Conservation (phyloP, 2,797 vertebrate genomes). For the Eurystomus glaucurus region DNA sequence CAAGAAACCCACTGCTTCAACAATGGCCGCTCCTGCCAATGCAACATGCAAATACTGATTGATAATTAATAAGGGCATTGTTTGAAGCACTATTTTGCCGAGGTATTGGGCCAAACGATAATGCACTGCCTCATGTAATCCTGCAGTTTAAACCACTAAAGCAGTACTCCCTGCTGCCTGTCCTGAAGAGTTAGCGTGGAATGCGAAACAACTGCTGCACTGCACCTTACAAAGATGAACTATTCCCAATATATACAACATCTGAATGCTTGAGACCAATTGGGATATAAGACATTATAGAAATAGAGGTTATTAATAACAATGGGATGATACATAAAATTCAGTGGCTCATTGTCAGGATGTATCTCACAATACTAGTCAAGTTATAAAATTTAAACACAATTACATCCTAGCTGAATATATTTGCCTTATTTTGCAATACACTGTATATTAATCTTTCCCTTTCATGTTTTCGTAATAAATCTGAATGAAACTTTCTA, state of each 20-base stretch:
- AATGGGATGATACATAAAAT: background rate
- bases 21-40: background rate
- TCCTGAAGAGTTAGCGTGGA: background rate
- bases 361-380: background rate
- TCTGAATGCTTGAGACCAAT: background rate
- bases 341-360: background rate
- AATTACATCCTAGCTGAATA: background rate
- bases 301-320: background rate
- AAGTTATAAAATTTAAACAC: constrained; percentile 3
- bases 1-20: background rate
- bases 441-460: background rate
- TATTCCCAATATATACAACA: background rate
- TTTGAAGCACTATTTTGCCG: background rate
- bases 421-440: constrained; percentile 17
- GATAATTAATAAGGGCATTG: background rate
- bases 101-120: background rate
- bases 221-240: background rate
- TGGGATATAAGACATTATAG: background rate
- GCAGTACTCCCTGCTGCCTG: background rate
- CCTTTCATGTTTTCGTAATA: constrained; percentile 28
- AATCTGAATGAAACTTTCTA: constrained; percentile 21
- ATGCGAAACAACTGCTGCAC: background rate
- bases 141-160: background rate
- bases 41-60: background rate
- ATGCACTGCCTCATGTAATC: background rate